Conservation (phyloP, 2,888 invertebrate genomes). For the Leptopterna dolabrata region DNA sequence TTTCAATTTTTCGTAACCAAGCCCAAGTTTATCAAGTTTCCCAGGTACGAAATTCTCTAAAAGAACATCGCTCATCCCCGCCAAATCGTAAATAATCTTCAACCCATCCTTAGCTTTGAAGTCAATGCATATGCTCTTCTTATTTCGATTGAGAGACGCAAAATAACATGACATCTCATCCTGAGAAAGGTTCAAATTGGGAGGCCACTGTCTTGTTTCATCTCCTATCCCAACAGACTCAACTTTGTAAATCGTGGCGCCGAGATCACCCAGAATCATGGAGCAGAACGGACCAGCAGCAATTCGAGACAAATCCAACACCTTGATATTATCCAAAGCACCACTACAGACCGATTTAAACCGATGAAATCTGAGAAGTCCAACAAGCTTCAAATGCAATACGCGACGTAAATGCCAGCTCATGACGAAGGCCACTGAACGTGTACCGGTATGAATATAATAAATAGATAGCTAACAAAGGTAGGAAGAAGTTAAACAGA, state of each 20-base stretch:
- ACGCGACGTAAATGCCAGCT: neutral
- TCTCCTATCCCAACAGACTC: slow-evolving; percentile 87
- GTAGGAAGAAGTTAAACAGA: neutral
- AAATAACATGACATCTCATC: slow-evolving; percentile 83
- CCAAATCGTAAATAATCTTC: slow-evolving; percentile 77
- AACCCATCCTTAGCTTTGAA: slow-evolving; percentile 78
- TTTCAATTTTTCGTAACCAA: slow-evolving; percentile 84
- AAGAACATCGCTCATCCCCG: slow-evolving; percentile 83
- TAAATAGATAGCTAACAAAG: neutral
- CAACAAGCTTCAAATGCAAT: neutral
- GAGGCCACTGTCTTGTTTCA: slow-evolving; percentile 94
- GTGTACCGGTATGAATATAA: neutral
- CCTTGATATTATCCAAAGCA: slow-evolving; percentile 74
- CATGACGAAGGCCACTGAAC: neutral
- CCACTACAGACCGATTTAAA: neutral
- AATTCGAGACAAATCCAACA: slow-evolving; percentile 86
- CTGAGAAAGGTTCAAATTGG: slow-evolving; percentile 75
- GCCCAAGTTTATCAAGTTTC: slow-evolving; percentile 78
- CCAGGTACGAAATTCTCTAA: slow-evolving; percentile 96
- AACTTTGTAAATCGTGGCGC: slow-evolving; percentile 92
- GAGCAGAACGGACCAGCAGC: slow-evolving; percentile 95
- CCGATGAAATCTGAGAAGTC: neutral
- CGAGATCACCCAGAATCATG: slow-evolving; percentile 92
- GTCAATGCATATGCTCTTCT: slow-evolving; percentile 90
- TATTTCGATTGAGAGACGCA: slow-evolving; percentile 90